Percentiles rank a stretch among this genome's conserved stretches.
Evolutionary conservation across 2,888 invertebrate genomes (phyloP).

Genomic region (Hirtodrosophila duncani): DNA sequence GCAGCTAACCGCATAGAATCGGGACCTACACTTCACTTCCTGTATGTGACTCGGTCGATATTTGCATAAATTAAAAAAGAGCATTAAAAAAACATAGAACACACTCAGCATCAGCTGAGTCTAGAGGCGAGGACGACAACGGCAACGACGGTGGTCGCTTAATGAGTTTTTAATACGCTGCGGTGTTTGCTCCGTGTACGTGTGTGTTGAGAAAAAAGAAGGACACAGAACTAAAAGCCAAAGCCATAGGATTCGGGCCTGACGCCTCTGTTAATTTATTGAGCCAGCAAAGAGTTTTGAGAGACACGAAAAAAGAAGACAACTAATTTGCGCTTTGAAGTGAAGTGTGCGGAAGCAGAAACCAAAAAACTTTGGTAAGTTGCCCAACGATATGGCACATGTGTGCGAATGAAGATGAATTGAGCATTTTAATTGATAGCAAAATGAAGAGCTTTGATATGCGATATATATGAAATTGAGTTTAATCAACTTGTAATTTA

Average conservation of each 20-base stretch:
- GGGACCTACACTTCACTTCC: slow-evolving; percentile 3
- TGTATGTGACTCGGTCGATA: slow-evolving; percentile 50
- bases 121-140: slow-evolving; percentile 2
- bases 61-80: slow-evolving; percentile 63
- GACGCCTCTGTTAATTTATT: slow-evolving; percentile 57
- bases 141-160: slow-evolving; percentile 37
- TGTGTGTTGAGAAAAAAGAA: slow-evolving; percentile 8
- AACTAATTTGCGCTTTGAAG: slow-evolving; percentile 32
- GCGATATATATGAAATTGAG: too few species aligned
- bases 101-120: slow-evolving; percentile 14
- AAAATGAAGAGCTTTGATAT: too few species aligned
- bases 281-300: slow-evolving; percentile 41
- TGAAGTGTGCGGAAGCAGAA: slow-evolving; percentile 3
- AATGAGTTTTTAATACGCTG: slow-evolving; percentile 71
- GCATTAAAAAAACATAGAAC: slow-evolving; percentile 26
- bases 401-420: too few species aligned
- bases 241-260: slow-evolving; percentile 51
- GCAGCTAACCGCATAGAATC: slow-evolving; percentile 26
- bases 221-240: slow-evolving; percentile 53
- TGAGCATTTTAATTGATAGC: too few species aligned
- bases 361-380: slow-evolving; percentile 28
- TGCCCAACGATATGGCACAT: too few species aligned
- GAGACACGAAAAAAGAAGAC: slow-evolving; percentile 15
- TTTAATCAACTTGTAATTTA: too few species aligned
- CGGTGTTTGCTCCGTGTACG: slow-evolving; percentile 32